Evolutionary conservation across 37 sponge, comb jelly and placozoan species (phyloP).

Genomic region (Beroe forskalii): DNA sequence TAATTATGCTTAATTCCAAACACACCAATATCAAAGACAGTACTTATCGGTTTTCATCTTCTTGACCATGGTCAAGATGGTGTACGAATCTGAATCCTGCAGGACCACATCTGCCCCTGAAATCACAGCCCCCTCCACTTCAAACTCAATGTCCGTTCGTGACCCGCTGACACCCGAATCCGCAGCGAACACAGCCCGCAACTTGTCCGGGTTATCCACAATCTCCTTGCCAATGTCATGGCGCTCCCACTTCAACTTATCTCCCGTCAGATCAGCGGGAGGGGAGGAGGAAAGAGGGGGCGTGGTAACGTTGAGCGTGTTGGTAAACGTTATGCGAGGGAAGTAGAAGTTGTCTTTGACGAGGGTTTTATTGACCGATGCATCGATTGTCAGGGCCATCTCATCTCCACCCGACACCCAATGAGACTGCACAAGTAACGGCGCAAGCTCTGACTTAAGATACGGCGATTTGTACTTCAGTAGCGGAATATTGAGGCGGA

Average conservation of each 20-base stretch:
- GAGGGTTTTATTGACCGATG: constrained; percentile 3
- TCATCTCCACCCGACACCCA: not conserved
- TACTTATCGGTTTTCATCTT: constrained; percentile 16
- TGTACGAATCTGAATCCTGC: constrained; percentile 20
- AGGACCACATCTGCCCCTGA: constrained; percentile 28
- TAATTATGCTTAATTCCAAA: too few relatives aligned
- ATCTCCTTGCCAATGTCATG: constrained; percentile 17
- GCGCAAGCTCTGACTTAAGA: constrained; percentile 11
- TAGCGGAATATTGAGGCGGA: constrained; percentile 3
- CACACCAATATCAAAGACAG: too few relatives aligned
- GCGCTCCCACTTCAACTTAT: constrained; percentile 28
- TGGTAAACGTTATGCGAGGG: constrained; percentile 8
- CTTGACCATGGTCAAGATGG: constrained; percentile 4
- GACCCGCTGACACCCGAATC: not conserved
- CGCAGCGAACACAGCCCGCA: not conserved
- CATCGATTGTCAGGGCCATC: not conserved
- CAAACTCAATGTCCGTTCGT: constrained; percentile 49
- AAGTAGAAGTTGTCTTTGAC: not conserved
- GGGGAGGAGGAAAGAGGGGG: not conserved
- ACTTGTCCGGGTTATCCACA: constrained; percentile 4
- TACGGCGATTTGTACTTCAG: constrained; percentile 50
- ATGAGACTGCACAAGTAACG: constrained; percentile 3
- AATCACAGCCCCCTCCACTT: constrained; percentile 16
- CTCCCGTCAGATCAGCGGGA: not conserved
- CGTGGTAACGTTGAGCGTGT: not conserved